Percentiles rank a stretch among this genome's conserved stretches.
phyloP scores from a whole-genome alignment of 2,113 vertebrate species.

The Camelus bactrianus region DNA sequence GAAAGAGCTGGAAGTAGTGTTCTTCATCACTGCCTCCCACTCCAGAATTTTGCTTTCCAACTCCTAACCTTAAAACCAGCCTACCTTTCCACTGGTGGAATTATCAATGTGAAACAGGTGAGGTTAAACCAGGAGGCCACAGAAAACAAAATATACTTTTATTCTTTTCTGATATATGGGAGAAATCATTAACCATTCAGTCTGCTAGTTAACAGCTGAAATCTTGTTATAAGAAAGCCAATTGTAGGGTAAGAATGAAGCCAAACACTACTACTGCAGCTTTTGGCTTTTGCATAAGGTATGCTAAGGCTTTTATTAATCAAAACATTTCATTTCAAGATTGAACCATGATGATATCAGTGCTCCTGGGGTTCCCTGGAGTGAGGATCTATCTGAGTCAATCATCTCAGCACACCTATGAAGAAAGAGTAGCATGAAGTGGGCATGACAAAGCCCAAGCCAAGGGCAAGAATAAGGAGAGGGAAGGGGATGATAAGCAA shows the following conservation, averaged over 20 bases:
- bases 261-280: background rate
- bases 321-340: constrained; percentile 6
- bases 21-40: background rate
- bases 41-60: background rate
- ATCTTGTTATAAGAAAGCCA: background rate
- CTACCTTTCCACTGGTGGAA: background rate
- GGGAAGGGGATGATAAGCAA: background rate
- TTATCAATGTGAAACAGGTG: background rate
- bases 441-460: background rate
- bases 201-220: background rate
- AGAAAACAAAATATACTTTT: background rate
- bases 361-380: background rate
- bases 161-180: background rate
- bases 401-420: background rate
- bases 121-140: background rate
- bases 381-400: background rate
- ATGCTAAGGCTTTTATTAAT: background rate
- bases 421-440: background rate
- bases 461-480: background rate
- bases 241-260: background rate
- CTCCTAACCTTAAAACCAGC: background rate
- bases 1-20: background rate
- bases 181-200: background rate
- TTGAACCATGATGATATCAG: background rate
- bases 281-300: background rate